Conservation (phyloP, 2,888 invertebrate species). For the Euplexia lucipara region DNA sequence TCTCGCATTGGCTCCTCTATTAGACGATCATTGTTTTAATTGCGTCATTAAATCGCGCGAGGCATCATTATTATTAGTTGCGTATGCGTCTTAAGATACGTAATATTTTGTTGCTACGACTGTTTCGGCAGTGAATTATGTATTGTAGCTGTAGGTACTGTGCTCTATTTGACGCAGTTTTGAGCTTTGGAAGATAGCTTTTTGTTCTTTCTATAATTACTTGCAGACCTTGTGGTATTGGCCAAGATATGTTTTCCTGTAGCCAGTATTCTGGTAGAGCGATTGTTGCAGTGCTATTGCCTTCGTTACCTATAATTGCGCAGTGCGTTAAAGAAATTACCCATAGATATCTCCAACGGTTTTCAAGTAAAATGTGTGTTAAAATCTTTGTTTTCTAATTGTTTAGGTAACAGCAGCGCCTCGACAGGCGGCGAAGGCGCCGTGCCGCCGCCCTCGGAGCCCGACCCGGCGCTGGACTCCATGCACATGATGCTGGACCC, state of each 20-base stretch:
- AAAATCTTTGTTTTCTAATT: constrained; percentile 32
- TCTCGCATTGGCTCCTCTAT: constrained; percentile 70
- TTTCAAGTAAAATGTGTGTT: neutral
- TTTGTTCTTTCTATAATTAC: constrained; percentile 48
- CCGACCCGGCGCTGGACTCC: constrained; percentile 92
- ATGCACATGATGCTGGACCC: constrained; percentile 95
- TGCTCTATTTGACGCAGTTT: constrained; percentile 39
- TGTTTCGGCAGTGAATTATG: constrained; percentile 44
- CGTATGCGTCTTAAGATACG: constrained; percentile 63
- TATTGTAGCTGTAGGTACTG: constrained; percentile 34
- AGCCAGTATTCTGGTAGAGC: neutral
- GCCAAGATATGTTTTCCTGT: constrained; percentile 30
- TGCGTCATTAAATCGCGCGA: constrained; percentile 68
- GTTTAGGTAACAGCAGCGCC: constrained; percentile 87
- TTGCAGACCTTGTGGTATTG: constrained; percentile 31
- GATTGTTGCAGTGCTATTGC: constrained; percentile 17
- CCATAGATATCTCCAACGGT: neutral
- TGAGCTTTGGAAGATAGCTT: constrained; percentile 31
- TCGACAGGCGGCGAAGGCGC: constrained; percentile 79
- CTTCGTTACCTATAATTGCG: neutral
- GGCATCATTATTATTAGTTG: constrained; percentile 68
- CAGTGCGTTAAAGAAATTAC: neutral
- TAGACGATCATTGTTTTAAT: constrained; percentile 71
- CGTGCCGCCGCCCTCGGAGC: constrained; percentile 82
- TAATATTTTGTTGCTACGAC: constrained; percentile 62